Percentiles rank a stretch among this genome's conserved stretches.
These are phyloP conservation scores for Palythoa grandis DNA, from an alignment of 92 coral and sea anemone species.

Conservation along the genomic window DNA sequence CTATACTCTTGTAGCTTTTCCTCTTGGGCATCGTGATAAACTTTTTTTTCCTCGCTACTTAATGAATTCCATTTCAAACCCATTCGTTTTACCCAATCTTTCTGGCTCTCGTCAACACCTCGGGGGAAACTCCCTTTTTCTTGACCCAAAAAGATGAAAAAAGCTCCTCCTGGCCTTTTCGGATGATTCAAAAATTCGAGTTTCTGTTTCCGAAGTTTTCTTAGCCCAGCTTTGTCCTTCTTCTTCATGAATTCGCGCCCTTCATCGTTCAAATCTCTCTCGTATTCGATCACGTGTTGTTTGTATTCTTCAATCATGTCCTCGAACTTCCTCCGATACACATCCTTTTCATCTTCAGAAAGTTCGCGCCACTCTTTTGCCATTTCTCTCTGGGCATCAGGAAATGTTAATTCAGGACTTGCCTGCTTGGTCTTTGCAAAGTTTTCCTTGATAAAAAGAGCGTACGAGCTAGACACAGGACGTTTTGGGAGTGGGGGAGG, in stretches of 20 bases:
- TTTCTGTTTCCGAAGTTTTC: constrained; percentile 38
- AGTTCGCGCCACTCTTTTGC: constrained; percentile 22
- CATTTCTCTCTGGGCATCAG: constrained; percentile 17
- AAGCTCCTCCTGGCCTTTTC: constrained; percentile 30
- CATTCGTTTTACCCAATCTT: constrained; percentile 35
- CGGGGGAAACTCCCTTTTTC: constrained; percentile 29
- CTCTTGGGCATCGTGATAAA: constrained; percentile 12
- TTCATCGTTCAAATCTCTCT: constrained; percentile 20
- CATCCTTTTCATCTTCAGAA: constrained; percentile 28
- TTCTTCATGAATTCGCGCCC: constrained; percentile 26
- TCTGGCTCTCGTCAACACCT: constrained; percentile 33
- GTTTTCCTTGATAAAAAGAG: constrained; percentile 25
- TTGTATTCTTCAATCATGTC: not conserved
- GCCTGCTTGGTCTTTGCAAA: constrained; percentile 3
- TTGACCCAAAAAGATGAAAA: constrained; percentile 16
- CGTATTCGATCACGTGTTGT: constrained; percentile 38
- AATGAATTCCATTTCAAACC: constrained; percentile 14
- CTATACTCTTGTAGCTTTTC: constrained; percentile 13
- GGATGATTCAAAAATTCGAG: constrained; percentile 37
- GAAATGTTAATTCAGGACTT: not conserved
- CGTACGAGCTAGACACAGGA: constrained; percentile 20
- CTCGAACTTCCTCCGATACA: constrained; percentile 8
- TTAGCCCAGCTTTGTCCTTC: constrained; percentile 8
- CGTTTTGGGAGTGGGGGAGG: constrained; percentile 38
- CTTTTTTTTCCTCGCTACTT: not conserved